These are phyloP conservation scores for Melanotaenia duboulayi DNA, from an alignment of 2,113 vertebrate species.

Conservation along the genomic window DNA sequence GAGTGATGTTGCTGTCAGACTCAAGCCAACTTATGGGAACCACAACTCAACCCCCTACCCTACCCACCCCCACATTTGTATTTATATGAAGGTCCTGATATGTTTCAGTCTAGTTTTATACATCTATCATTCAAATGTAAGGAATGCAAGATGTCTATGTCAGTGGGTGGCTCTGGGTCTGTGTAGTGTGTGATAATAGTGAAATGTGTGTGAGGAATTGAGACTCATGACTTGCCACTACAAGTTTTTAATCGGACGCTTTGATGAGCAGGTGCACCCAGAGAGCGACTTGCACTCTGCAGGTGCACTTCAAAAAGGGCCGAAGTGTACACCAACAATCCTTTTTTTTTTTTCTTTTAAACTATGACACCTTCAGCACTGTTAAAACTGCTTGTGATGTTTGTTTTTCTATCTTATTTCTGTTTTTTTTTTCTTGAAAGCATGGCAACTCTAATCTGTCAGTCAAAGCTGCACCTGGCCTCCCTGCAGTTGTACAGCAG, in stretches of 20 bases:
- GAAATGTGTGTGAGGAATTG: conserved; percentile 49
- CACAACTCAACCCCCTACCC: background rate
- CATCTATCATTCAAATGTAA: conserved; percentile 45
- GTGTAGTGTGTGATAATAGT: conserved; percentile 68
- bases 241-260: conserved; percentile 40
- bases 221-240: conserved; percentile 39
- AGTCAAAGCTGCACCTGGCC: conserved; percentile 42
- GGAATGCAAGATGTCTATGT: conserved; percentile 49
- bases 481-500: conserved; percentile 10
- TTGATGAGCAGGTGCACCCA: conserved; percentile 23
- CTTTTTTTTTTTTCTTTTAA: conserved; percentile 7
- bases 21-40: conserved; percentile 39
- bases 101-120: conserved; percentile 68
- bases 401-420: no score
- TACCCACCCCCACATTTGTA: conserved; percentile 20
- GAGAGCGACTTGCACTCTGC: conserved; percentile 75
- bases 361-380: conserved; percentile 36
- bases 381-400: conserved; percentile 20
- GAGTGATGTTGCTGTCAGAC: conserved; percentile 37
- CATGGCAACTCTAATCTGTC: conserved; percentile 63
- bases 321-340: conserved; percentile 41
- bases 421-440: conserved; percentile 7
- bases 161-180: conserved; percentile 57
- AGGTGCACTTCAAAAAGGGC: conserved; percentile 19
- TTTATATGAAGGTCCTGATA: conserved; percentile 62